Percentiles rank a stretch among this genome's conserved stretches.
Evolutionary conservation across 2,797 vertebrate genomes (phyloP).

Genomic region (Gymnothorax javanicus): DNA sequence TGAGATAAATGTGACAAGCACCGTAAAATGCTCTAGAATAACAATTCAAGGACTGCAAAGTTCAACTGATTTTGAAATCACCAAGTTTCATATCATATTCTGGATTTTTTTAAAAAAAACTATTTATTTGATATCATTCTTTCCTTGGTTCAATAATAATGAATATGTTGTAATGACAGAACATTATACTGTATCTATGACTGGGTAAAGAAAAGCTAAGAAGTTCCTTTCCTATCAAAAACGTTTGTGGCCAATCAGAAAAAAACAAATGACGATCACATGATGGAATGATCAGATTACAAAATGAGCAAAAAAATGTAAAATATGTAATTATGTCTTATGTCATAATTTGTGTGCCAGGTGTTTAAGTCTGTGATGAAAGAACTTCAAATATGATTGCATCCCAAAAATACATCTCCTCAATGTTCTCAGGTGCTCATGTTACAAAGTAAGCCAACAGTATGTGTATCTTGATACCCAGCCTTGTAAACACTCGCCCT

Average conservation of each 20-base stretch:
- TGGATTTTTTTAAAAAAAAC: background rate
- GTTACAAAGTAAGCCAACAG: background rate
- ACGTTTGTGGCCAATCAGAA: background rate
- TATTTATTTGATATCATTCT: background rate
- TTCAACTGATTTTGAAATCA: background rate
- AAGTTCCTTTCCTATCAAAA: background rate
- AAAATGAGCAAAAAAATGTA: background rate
- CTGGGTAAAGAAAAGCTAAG: background rate
- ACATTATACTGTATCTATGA: background rate
- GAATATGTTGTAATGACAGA: background rate
- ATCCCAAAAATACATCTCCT: background rate
- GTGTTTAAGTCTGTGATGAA: background rate
- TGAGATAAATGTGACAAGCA: background rate
- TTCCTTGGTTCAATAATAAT: background rate
- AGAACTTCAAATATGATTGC: background rate
- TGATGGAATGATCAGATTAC: too few species aligned
- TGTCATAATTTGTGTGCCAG: background rate
- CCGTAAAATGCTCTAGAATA: background rate
- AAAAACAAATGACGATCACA: background rate
- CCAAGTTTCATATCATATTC: background rate
- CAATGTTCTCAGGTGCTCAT: background rate
- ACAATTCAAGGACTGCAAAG: background rate
- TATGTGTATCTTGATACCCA: background rate
- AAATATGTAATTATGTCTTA: background rate
- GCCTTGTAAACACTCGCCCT: background rate